Base-by-base conservation (phyloP, 2,888 invertebrate species). In the Abrostola triplasia region DNA sequence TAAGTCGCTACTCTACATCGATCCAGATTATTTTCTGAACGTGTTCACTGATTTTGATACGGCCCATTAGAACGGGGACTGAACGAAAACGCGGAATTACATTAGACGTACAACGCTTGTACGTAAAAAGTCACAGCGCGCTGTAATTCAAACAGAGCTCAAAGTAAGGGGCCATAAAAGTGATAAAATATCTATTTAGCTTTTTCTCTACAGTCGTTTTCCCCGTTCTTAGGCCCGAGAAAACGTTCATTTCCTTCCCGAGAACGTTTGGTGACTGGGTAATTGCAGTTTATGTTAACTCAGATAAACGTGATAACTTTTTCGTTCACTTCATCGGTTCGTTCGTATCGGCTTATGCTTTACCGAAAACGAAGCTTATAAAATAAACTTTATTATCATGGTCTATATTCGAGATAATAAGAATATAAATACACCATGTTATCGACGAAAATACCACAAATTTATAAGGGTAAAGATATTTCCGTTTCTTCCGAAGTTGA, bases 131-230 rank as follows among this genome's bases (percentile, higher is more conserved):
- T 81, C 81, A 76, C 80, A 77, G 75, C 73, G 80, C 79, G 79
- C 57, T 76, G 86, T 90, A 91, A 90, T 87, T 92, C 89, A 90
- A 88, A 85, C 83, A 85, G 85, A 85, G 89, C 89, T 89, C 89
- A 88, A 87, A 88, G 86, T 89, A 90, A 91, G 85, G 84, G 91
- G 87, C 92, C 81, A 92, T 93, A 92, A 93, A 93, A 91, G 91
- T 92, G 92, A 93, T 92, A 93, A 92, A 93, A 93, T 92, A 92
- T 92, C 92, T 92, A 92, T 92, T 93, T 91, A 91, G 90, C 89
- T 89, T 88, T 90, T 90, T 87, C 85, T 86, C 73, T 76, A 73
- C 81, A 82, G 81, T 83, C 81, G 80, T 87, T 89, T 88, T 83
- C 76, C 77, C 82, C 83, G 77, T 80, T 82, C 81, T 83, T 82